Base-by-base conservation (phyloP, 2,797 vertebrate genomes). In the Poliocrania exsul region DNA sequence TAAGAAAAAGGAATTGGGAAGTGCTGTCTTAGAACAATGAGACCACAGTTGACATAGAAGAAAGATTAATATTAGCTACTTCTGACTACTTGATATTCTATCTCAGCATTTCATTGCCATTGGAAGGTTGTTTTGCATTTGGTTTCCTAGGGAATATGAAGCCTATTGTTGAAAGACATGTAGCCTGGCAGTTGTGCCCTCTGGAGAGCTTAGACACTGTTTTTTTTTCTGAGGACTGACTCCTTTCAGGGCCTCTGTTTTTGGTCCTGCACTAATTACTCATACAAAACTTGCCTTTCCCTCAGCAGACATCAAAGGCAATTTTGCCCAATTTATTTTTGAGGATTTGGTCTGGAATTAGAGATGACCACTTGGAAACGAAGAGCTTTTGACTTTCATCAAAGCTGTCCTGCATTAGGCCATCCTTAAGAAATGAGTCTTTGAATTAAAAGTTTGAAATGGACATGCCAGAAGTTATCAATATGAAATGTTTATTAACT, bases 401-500 rank as follows among this genome's bases (percentile, higher is more conserved):
- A 82, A 38, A n/a, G 40, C 44, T 64, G 49, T 67, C 65, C n/a
- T 77, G 53, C 5, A 35, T 80, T 56, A 82, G 44, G 24, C 16
- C 13, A 26, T 73, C 37, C 38, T 67, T 67, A 64, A 74, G 49
- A 88, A 78, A 81, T 11, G 8, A 81, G 29, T 60, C 50, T 49
- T 88, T 74, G 53, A 81, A 67, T 74, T 90, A 67, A 29, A 81
- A 71, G 14, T 86, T 75, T 73, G 58, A 81, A 86, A 78, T 78
- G 60, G 40, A 25, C 31, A 23, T 47, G 70, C 4, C 18, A 90
- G 56, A 83, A 90, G 81, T 86, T 69, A 67, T 65, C 83, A 69
- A 73, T 84, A 51, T 88, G 88, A 81, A 95, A 74, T n/a, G 58
- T 70, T 86, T 62, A 81, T 92, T 77, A 94, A 60, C 23, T 37